Conservation (phyloP, 2,888 invertebrate genomes). For the Vannuccia rotundouncinata region DNA sequence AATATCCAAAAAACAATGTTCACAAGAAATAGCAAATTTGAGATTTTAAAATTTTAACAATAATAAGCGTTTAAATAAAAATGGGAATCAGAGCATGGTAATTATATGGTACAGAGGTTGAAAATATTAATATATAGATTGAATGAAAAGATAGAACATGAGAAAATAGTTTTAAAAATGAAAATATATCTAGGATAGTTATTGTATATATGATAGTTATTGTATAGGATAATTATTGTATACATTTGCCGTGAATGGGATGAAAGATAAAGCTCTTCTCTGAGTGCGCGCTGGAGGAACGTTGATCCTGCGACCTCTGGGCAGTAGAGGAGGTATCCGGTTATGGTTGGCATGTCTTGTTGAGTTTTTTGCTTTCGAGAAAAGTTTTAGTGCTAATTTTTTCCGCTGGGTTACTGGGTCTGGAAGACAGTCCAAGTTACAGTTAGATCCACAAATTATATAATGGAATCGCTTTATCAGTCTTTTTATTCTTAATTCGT, state of each 20-base stretch:
- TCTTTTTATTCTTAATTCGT: neutral
- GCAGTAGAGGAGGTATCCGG: constrained; percentile 23
- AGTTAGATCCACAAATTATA: constrained; percentile 3
- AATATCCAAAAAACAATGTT: too few relatives aligned
- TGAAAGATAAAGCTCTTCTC: constrained; percentile 12
- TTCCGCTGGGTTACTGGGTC: neutral
- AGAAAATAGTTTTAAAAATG: neutral
- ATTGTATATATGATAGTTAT: too few relatives aligned
- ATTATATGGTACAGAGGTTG: neutral
- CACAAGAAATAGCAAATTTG: too few relatives aligned
- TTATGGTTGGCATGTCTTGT: neutral
- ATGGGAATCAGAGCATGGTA: constrained; percentile 17
- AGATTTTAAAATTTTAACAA: constrained; percentile 1
- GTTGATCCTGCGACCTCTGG: constrained; percentile 11
- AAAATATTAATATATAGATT: neutral
- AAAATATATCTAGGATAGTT: neutral
- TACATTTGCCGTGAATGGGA: neutral
- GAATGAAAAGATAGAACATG: neutral
- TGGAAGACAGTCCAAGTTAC: constrained; percentile 5
- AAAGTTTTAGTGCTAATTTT: neutral
- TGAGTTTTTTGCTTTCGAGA: constrained; percentile 1
- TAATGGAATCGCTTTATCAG: constrained; percentile 10
- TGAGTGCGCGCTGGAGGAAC: constrained; percentile 3
- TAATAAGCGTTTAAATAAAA: constrained; percentile 14
- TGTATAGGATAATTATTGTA: neutral